phyloP scores from a whole-genome alignment of 2,888 invertebrate genomes.

The Aplocera efformata region DNA sequence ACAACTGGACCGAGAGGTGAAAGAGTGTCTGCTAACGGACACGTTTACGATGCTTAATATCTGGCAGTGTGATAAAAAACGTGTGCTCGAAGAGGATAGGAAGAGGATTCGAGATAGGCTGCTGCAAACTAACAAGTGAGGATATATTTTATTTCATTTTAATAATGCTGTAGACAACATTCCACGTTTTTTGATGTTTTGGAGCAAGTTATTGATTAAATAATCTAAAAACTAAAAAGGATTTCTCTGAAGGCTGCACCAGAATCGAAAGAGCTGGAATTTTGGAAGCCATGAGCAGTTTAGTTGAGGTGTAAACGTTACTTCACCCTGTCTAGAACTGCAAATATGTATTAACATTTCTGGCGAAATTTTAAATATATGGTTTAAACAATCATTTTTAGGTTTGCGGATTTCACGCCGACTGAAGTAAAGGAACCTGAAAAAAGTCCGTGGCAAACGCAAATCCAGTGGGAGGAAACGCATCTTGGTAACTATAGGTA shows the following conservation, averaged over 20 bases:
- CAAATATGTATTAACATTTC: too few relatives aligned
- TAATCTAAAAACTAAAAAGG: too few relatives aligned
- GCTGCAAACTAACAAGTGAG: constrained; percentile 80
- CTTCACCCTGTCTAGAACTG: too few relatives aligned
- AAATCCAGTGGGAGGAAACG: constrained; percentile 87
- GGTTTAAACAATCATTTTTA: too few relatives aligned
- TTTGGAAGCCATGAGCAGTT: too few relatives aligned
- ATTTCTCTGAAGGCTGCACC: too few relatives aligned
- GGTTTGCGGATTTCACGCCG: constrained; percentile 81
- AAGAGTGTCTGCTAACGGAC: constrained; percentile 88
- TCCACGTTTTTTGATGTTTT: too few relatives aligned
- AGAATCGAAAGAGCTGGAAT: too few relatives aligned
- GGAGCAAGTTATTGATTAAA: too few relatives aligned
- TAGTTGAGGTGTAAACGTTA: too few relatives aligned
- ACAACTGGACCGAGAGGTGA: constrained; percentile 91
- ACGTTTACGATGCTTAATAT: constrained; percentile 90
- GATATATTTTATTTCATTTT: not conserved
- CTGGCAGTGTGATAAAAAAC: constrained; percentile 86
- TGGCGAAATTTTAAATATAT: too few relatives aligned
- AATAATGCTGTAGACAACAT: too few relatives aligned
- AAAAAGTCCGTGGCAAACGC: constrained; percentile 78
- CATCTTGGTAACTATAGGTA: constrained; percentile 86
- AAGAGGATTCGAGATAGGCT: constrained; percentile 86
- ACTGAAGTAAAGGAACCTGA: constrained; percentile 65
- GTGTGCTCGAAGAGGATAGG: constrained; percentile 86